Conservation (phyloP, 2,888 invertebrate genomes). For the Erebia palarica region DNA sequence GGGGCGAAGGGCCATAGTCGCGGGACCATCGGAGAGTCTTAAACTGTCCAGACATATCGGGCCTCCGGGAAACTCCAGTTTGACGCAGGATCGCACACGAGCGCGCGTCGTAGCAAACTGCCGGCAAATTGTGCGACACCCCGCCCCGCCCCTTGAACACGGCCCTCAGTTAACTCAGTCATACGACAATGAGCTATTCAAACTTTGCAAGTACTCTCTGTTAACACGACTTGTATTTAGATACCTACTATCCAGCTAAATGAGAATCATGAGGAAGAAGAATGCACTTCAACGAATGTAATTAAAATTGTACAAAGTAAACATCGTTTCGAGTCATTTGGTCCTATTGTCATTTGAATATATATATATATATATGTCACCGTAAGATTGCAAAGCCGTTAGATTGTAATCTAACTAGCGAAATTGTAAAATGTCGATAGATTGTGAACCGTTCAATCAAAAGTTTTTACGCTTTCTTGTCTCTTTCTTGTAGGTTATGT, state of each 20-base stretch:
- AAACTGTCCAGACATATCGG: constrained; percentile 80
- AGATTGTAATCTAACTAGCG: too few species aligned
- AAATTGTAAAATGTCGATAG: too few species aligned
- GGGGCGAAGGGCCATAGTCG: constrained; percentile 64
- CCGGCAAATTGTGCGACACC: constrained; percentile 54
- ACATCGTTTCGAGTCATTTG: not conserved
- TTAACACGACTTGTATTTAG: constrained; percentile 13
- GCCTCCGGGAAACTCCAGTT: constrained; percentile 78
- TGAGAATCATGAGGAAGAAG: not conserved
- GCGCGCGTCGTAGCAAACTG: constrained; percentile 73
- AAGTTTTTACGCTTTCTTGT: too few species aligned
- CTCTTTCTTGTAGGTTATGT: too few species aligned
- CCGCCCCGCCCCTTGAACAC: constrained; percentile 53
- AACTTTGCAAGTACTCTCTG: constrained; percentile 42
- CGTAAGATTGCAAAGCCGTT: too few species aligned
- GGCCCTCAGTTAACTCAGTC: constrained; percentile 57
- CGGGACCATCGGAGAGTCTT: constrained; percentile 68
- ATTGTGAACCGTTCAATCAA: too few species aligned
- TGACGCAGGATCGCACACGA: constrained; percentile 73
- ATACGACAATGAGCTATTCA: constrained; percentile 61
- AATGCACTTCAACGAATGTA: not conserved
- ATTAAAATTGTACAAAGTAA: too few species aligned
- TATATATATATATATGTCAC: too few species aligned
- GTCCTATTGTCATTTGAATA: too few species aligned
- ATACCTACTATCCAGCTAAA: constrained; percentile 18